A percentile compares a stretch with the other conserved stretches of the same genome.
These are phyloP conservation scores for Psococerastis gibbosa DNA, from an alignment of 2,888 invertebrate species.

Conservation along the genomic window DNA sequence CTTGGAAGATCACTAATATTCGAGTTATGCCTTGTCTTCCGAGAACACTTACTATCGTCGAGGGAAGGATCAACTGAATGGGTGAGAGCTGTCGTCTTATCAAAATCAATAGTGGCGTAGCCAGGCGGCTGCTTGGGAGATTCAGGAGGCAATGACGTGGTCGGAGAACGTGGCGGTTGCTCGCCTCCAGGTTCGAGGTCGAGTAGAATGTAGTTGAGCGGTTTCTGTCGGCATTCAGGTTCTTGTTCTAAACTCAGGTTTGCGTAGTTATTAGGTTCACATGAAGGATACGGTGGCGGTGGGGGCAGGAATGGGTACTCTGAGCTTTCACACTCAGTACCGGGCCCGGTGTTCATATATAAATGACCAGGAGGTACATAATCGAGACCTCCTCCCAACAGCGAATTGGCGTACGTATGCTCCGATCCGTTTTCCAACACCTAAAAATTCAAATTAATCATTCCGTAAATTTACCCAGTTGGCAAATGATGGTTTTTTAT, in stretches of 20 bases:
- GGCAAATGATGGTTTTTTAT: too few relatives aligned
- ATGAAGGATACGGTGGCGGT: neutral
- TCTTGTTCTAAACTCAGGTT: constrained; percentile 17
- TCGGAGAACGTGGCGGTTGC: constrained; percentile 15
- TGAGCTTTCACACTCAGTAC: constrained; percentile 20
- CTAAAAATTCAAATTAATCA: too few relatives aligned
- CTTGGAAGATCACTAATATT: constrained; percentile 37
- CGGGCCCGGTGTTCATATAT: constrained; percentile 30
- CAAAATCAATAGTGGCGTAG: constrained; percentile 86
- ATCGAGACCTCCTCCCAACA: neutral
- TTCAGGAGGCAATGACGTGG: constrained; percentile 27
- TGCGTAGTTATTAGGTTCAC: constrained; percentile 18
- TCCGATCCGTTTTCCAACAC: neutral
- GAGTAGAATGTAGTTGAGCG: constrained; percentile 34
- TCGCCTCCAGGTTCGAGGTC: constrained; percentile 37
- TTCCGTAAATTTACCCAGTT: too few relatives aligned
- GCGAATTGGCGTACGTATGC: neutral
- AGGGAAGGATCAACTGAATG: constrained; percentile 53
- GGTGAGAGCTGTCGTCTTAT: constrained; percentile 77
- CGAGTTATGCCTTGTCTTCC: constrained; percentile 69
- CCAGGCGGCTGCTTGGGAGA: constrained; percentile 37
- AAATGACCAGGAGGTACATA: constrained; percentile 16
- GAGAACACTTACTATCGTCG: constrained; percentile 47
- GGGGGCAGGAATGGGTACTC: constrained; percentile 16
- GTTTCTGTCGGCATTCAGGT: neutral